Base-by-base conservation (phyloP, 1,140 invertebrate species). In the Polyergus mexicanus region DNA sequence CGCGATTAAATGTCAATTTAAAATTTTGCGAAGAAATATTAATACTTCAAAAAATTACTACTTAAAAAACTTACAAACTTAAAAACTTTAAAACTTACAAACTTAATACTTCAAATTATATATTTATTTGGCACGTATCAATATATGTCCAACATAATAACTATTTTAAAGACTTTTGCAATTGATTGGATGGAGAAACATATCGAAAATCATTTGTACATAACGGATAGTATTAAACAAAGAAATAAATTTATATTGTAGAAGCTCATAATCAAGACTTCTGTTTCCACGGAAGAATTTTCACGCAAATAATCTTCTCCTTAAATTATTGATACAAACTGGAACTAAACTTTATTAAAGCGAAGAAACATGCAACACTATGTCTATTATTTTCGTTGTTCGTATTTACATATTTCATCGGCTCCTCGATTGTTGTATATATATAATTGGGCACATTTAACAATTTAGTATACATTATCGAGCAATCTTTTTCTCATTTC, bases 121-220 rank as follows among this genome's bases (percentile, higher is more conserved):
- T 56, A 35, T 81, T 81, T 71, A 58, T 81, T 81, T 81, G 78
- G 78, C 78, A 81, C 78, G n/a, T 81, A 38, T 51, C 41, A 32
- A 3, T 69, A 51, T 69, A 69, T 69, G 65, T 58, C 65, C 32
- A 58, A 81, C 19, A 63, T 38, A 44, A 51, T 25, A 16, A 72
- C 22, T 58, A 54, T 66, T 51, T 51, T 28, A 80, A 71, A 71
- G 16, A 71, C 16, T 58, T 60, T n/a, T 72, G 51, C 22, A 5
- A 56, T 71, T 22, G 32, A 41, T 44, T 11, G 47, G 66, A 44
- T 44, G 0, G 5, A 81, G 3, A 81, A 81, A 81, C 19, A 22
- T 25, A 54, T 44, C 11, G 22, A 58, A 78, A 81, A 71, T n/a
- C 10, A 38, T 71, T 25, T 28, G 19, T 71, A 41, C 10, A 25